Evolutionary conservation across 2,113 vertebrate species (phyloP).

Genomic region (Bos javanicus): DNA sequence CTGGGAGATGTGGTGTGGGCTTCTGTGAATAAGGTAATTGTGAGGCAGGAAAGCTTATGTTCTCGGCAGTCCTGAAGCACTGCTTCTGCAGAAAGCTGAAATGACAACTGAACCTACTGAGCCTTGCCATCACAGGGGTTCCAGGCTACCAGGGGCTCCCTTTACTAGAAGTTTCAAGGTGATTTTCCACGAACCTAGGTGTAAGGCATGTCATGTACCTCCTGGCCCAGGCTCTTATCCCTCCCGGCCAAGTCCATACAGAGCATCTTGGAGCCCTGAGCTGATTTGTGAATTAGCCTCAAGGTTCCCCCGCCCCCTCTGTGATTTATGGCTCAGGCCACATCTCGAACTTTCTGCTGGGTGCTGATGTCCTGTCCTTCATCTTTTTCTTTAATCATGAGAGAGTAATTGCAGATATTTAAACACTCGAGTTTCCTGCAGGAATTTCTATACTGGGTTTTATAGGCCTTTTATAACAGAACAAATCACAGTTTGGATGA

Average conservation of each 20-base stretch:
- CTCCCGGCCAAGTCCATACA: background rate
- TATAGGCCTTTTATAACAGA: conserved; percentile 83
- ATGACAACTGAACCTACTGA: fast-evolving
- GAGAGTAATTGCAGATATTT: conserved; percentile 81
- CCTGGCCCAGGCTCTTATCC: too few relatives aligned
- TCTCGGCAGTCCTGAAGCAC: fast-evolving
- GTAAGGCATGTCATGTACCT: fast-evolving
- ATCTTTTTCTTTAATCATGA: conserved; percentile 77
- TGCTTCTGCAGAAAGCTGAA: background rate
- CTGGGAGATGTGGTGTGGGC: fast-evolving
- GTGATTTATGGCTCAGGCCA: background rate
- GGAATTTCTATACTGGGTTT: conserved; percentile 82
- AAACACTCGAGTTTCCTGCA: conserved; percentile 79
- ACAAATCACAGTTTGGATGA: conserved; percentile 83
- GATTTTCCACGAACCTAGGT: too few relatives aligned
- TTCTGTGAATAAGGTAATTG: fast-evolving
- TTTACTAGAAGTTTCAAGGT: background rate
- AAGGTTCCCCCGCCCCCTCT: fast-evolving
- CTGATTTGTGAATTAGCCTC: background rate
- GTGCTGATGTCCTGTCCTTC: conserved; percentile 61
- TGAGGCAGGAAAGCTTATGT: fast-evolving
- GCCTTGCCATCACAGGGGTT: fast-evolving
- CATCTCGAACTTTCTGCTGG: conserved; percentile 21
- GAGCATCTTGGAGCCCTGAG: background rate
- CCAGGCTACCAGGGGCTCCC: fast-evolving